Evolutionary conservation across 2,797 vertebrate genomes (phyloP), one percentile per base, ranked within the genome.

Genomic region (Melanotaenia trifasciata): DNA sequence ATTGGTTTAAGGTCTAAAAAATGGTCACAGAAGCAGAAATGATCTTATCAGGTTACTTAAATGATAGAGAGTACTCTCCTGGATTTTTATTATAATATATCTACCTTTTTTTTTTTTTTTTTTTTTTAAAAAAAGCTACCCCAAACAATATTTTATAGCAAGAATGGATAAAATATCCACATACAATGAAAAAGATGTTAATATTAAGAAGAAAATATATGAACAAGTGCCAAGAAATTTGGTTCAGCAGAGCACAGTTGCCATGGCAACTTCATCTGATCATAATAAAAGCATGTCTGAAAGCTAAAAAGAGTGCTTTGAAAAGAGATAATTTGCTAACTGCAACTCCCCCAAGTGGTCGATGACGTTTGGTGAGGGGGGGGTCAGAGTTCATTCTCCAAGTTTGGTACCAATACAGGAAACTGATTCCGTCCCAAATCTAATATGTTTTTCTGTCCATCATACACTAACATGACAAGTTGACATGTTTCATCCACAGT

Each of bases 1-100:
- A 61, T 80, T 81, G 51, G 74, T 70, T 76, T 82, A 63, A 35
- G 1, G 64, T 67, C 66, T 56, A 72, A 68, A 67, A 68, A 78
- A 59, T 54, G 61, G 58, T 67, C 47, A 61, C 62, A 40, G n/a
- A 22, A 22, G 43, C 43, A 20, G 43, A 7, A 45, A 45, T 20
- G 43, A 45, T 20, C 43, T 20, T 43, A 20, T 20, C 43, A 20
- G 43, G 6, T 45, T 45, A 18, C 18, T 20, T 45, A 45, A 30
- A 35, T 14, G 1, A 43, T 5, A 18, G 14, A 3, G 40, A 5
- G 40, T 16, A 16, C 40, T 43, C 4, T 4, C 40, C 40, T 16
- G 14, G 40, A 16, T 43, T 43, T 43, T 13, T 43, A 43, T 16
- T 3, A 43, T 16, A 4, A 36, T 11, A 26, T 33, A 57, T 13